Conservation (phyloP, 2,797 vertebrate genomes). For the Hipposideros larvatus region DNA sequence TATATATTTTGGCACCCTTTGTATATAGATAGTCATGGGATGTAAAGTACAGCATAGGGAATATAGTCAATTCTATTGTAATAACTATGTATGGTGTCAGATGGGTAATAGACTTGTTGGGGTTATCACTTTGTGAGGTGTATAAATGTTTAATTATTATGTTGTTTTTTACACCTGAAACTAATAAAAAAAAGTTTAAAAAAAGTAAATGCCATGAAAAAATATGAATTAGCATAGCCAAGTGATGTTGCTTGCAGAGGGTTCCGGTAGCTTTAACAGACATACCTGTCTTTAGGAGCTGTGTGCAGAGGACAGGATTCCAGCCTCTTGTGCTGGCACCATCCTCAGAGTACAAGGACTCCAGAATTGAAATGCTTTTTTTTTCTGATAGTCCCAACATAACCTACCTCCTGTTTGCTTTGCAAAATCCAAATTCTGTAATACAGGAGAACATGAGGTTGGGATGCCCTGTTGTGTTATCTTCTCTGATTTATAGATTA, state of each 20-base stretch:
- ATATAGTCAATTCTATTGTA: too few relatives aligned
- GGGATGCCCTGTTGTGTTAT: background rate
- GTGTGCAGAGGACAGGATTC: background rate
- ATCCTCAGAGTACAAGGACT: background rate
- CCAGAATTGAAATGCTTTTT: background rate
- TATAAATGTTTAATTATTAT: too few relatives aligned
- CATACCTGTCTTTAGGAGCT: background rate
- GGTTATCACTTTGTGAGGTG: too few relatives aligned
- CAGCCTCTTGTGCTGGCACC: background rate
- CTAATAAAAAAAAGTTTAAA: too few relatives aligned
- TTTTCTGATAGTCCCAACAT: background rate
- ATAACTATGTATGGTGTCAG: too few relatives aligned
- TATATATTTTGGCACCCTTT: too few relatives aligned
- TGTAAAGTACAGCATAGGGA: too few relatives aligned
- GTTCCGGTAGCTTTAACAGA: background rate
- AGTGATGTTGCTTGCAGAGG: background rate
- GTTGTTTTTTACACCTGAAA: too few relatives aligned
- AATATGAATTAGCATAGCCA: background rate
- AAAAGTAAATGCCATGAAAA: background rate
- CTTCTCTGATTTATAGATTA: slow-evolving; percentile 19
- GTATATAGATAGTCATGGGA: too few relatives aligned
- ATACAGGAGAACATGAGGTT: background rate
- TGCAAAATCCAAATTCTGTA: background rate
- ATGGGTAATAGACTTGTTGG: too few relatives aligned
- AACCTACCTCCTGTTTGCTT: background rate